Base-by-base conservation (phyloP, 1,140 invertebrate genomes). In the Phymastichus coffea region DNA sequence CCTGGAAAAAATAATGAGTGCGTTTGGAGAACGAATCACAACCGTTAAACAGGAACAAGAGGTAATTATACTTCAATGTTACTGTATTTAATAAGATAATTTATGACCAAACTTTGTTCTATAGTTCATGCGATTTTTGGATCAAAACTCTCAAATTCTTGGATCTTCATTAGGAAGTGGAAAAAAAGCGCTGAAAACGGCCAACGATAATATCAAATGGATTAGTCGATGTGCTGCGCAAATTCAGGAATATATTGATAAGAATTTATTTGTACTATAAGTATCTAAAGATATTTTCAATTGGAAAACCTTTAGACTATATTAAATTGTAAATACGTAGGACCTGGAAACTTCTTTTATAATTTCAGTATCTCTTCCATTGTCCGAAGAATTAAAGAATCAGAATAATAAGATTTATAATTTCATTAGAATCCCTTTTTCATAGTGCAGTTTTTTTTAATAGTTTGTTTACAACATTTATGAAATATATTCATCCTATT, bases 1-100 rank as follows among this genome's bases (percentile, higher is more conserved):
- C 26, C 54, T 74, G 15, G 22, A 43, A 0, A 67, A 66, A 15
- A 60, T 67, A 8, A 44, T 74, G 4, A 61, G 37, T 12, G 43
- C 54, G 7, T 60, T 76, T 23, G 66, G 66, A 12, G 23, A 63
- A 40, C 49, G 55, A 53, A 55, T 73, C 14, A 66, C 48, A 28
- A 63, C 61, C 0, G n/a, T 26, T 9, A 33, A 46, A 12, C 61
- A 74, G 64, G 19, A 60, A 9, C 7, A 53, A 7, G 66, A 66
- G 65, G 70, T 75, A 68, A 30, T 25, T 17, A 63, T 15, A 44
- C 43, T 28, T 22, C 3, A n/a, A n/a, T n/a, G n/a, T n/a, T n/a
- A 17, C 2, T 46, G 57, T 37, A 49, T 57, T 46, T 53, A 20
- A 57, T 51, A 30, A 58, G 28, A 10, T 57, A 37, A 40, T 15